These are phyloP conservation scores for Lophotriccus pileatus DNA, from an alignment of 2,797 vertebrate species.

Conservation along the genomic window DNA sequence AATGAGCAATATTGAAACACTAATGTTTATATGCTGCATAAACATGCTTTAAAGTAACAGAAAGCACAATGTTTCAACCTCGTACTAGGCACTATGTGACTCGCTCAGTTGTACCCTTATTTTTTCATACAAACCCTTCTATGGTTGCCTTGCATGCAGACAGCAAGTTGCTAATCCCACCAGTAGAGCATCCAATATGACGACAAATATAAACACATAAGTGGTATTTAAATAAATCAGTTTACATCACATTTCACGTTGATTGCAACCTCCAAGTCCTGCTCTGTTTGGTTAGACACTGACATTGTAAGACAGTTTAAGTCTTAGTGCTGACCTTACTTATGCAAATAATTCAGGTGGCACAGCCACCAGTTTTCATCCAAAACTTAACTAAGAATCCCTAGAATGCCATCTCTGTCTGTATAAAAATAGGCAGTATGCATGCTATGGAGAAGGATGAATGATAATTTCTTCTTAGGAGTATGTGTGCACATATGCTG, in stretches of 20 bases:
- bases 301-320: background rate
- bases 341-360: background rate
- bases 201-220: background rate
- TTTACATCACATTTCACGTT: background rate
- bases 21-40: background rate
- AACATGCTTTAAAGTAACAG: background rate
- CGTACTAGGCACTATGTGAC: background rate
- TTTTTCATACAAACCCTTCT: background rate
- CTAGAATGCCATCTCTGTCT: background rate
- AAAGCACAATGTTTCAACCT: background rate
- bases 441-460: background rate
- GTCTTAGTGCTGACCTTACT: background rate
- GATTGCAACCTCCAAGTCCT: background rate
- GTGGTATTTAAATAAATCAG: background rate
- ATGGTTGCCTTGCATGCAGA: background rate
- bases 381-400: background rate
- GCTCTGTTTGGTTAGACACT: background rate
- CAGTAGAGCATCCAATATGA: background rate
- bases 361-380: background rate
- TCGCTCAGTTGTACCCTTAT: rapidly evolving
- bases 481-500: background rate
- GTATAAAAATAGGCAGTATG: background rate
- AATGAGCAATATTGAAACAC: background rate
- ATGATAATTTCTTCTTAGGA: background rate
- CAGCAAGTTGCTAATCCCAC: background rate